Evolutionary conservation across 2,888 invertebrate genomes (phyloP), one percentile per base, ranked within the genome.

Genomic region (Leucophenga montana): DNA sequence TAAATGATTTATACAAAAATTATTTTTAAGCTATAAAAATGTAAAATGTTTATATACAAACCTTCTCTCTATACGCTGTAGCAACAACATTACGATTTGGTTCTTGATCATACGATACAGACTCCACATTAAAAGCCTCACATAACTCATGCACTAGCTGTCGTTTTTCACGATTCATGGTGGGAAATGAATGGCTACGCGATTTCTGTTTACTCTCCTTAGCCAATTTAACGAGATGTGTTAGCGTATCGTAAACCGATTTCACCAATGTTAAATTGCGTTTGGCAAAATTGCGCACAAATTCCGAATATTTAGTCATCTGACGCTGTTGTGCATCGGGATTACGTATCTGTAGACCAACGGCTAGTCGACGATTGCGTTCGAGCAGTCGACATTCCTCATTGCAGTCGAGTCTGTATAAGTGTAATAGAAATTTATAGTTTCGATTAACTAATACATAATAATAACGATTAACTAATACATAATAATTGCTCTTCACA

Each of bases 71-170:
- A 70, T 92, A 92, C 65, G 97, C 97, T 16, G 96, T 97, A 27
- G 95, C 96, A n/a, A 97, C 95, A 16, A 98, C 95, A 89, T 98
- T 98, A 74, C 97, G 91, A 87, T 98, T 97, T 0, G 98, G 98
- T 86, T 98, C 98, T 20, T 94, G 93, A 89, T 99, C 99, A 87
- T 97, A 98, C 22, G 97, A 97, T 71, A 95, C 94, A 75, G 97
- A 95, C 84, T 96, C 95, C 80, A 97, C 95, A 53, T 97, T 97
- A 90, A 98, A 99, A 89, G 95, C 95, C 84, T 96, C 95, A 80
- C 97, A 97, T 87, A 97, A 92, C 87, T 99, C 98, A 89, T 98
- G 98, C 11, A 99, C 93, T 83, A 98, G 93, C 62, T 95, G 94
- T 0, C 98, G 91, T 88, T 97, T 97, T 80, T 96, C 96, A 57